A percentile compares a stretch with the other conserved stretches of the same genome.
Conservation (phyloP, 2,797 vertebrate species). For the Sebastes dallii region DNA sequence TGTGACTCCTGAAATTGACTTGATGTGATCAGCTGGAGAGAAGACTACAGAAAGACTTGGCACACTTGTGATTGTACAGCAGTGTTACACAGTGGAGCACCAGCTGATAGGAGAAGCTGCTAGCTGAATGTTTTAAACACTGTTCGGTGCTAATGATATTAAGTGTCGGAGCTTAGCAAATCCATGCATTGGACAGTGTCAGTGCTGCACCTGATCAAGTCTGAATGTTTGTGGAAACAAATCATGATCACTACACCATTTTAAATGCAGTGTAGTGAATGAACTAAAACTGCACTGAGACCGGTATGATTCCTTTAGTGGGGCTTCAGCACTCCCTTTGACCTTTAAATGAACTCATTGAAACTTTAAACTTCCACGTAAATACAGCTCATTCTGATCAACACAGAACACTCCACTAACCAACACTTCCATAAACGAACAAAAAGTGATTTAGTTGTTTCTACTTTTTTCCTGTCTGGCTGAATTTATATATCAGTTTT, state of each 20-base stretch:
- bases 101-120: neutral
- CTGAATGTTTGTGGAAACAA: neutral
- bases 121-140: neutral
- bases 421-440: neutral
- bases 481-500: constrained; percentile 76
- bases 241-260: neutral
- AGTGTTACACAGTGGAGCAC: neutral
- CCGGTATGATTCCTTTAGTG: constrained; percentile 29
- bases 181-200: neutral
- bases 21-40: neutral
- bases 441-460: neutral
- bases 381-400: constrained; percentile 11
- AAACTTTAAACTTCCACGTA: constrained; percentile 4
- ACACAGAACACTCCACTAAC: constrained; percentile 6
- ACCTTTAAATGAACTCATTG: neutral
- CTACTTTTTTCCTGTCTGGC: neutral
- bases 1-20: neutral
- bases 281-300: constrained; percentile 45
- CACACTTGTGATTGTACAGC: neutral
- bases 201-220: neutral
- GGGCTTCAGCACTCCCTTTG: neutral
- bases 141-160: neutral
- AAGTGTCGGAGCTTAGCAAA: neutral
- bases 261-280: constrained; percentile 29
- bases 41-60: neutral